A percentile compares a stretch with the other conserved stretches of the same genome.
These are phyloP conservation scores for Brassicogethes aeneus DNA, from an alignment of 2,888 invertebrate genomes.

Conservation along the genomic window DNA sequence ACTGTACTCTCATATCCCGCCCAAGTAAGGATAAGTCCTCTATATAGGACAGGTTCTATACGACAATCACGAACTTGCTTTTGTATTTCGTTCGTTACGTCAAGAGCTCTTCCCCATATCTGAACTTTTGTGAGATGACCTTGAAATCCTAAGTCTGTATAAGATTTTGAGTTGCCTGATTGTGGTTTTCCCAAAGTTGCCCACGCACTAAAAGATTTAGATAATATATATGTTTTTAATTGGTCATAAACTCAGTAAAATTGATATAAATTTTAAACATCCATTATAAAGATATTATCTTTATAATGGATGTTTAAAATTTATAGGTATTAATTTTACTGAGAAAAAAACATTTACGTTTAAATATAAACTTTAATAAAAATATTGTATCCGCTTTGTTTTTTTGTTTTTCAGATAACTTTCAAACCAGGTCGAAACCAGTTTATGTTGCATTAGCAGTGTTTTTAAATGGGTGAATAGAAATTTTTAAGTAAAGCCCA, in stretches of 20 bases:
- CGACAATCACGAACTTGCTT: slow-evolving; percentile 90
- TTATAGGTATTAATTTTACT: too few species aligned
- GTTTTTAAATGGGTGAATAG: too few species aligned
- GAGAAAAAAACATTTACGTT: too few species aligned
- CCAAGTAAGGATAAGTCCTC: slow-evolving; percentile 82
- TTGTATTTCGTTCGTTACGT: slow-evolving; percentile 86
- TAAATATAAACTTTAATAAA: too few species aligned
- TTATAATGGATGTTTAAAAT: slow-evolving; percentile 3
- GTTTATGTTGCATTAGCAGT: too few species aligned
- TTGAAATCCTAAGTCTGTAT: slow-evolving; percentile 88
- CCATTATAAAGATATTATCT: too few species aligned
- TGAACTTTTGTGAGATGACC: slow-evolving; percentile 91
- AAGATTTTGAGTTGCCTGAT: slow-evolving; percentile 69
- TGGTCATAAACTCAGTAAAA: slow-evolving; percentile 1
- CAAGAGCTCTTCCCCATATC: slow-evolving; percentile 86
- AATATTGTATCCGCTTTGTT: too few species aligned
- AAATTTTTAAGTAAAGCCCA: too few species aligned
- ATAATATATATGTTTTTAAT: slow-evolving; percentile 1
- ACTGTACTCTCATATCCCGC: slow-evolving; percentile 83
- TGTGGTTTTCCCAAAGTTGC: slow-evolving; percentile 85
- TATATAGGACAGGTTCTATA: slow-evolving; percentile 83
- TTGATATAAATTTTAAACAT: too few species aligned
- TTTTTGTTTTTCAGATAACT: too few species aligned
- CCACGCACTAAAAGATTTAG: slow-evolving; percentile 63
- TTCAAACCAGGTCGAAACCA: too few species aligned